Percentiles rank a stretch among this genome's conserved stretches.
These are phyloP conservation scores for Conger conger DNA, from an alignment of 2,113 vertebrate species.

Conservation along the genomic window DNA sequence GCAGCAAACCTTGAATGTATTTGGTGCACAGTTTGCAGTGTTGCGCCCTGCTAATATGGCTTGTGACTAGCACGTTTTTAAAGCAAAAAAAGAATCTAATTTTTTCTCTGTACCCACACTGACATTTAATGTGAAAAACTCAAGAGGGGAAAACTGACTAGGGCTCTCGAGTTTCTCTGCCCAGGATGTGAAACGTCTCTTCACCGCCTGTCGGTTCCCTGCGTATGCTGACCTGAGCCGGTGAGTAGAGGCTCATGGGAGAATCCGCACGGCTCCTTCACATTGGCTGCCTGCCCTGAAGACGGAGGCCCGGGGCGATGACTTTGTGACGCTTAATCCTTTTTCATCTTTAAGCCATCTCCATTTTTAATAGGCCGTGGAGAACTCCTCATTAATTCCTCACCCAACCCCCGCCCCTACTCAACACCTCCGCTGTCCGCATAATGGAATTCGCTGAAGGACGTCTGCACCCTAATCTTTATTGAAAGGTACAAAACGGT, in stretches of 20 bases:
- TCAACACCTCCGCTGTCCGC: too few relatives aligned
- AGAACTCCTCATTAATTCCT: neutral
- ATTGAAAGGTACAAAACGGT: conserved; percentile 28
- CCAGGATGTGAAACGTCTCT: neutral
- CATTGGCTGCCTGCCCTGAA: neutral
- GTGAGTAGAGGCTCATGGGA: neutral
- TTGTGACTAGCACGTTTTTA: too few relatives aligned
- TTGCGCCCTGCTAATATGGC: too few relatives aligned
- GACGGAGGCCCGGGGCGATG: neutral
- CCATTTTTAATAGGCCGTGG: neutral
- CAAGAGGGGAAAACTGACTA: too few relatives aligned
- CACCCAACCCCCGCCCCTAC: too few relatives aligned
- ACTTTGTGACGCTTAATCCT: neutral
- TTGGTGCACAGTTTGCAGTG: too few relatives aligned
- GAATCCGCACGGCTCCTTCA: neutral
- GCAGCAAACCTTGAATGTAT: neutral
- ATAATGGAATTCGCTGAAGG: neutral
- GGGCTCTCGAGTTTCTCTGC: too few relatives aligned
- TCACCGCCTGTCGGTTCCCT: neutral
- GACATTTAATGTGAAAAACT: too few relatives aligned
- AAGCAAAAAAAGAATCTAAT: too few relatives aligned
- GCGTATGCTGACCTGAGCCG: neutral
- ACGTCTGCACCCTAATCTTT: conserved; percentile 21
- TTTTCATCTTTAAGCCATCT: conserved; percentile 9
- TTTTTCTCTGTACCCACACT: too few relatives aligned